Evolutionary conservation across 2,113 vertebrate genomes (phyloP).

Genomic region (Micromys minutus): DNA sequence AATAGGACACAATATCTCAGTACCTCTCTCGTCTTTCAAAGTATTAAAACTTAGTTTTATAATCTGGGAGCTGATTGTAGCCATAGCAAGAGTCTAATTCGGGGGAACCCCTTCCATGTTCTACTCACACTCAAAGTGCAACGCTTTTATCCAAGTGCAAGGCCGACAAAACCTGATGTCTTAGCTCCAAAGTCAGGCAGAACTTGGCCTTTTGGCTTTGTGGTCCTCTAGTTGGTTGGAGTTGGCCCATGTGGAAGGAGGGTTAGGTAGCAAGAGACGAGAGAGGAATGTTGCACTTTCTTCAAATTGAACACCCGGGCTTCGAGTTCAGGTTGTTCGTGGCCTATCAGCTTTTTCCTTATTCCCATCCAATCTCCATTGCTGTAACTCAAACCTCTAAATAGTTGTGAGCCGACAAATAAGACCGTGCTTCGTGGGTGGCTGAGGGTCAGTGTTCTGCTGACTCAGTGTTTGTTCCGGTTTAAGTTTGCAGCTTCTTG

Average conservation of each 20-base stretch:
- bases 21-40: not conserved
- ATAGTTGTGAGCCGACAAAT: not conserved
- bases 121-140: not conserved
- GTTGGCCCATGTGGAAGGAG: not conserved
- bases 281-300: not conserved
- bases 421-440: not conserved
- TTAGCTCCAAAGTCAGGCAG: not conserved
- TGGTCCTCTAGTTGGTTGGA: not conserved
- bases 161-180: not conserved
- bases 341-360: not conserved
- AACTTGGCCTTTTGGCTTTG: not conserved
- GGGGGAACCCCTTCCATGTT: not conserved
- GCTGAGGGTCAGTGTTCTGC: not conserved
- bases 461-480: not conserved
- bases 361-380: not conserved
- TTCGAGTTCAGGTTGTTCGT: not conserved
- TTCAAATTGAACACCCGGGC: not conserved
- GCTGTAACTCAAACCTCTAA: not conserved
- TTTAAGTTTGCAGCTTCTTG: not conserved
- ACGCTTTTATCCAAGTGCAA: not conserved
- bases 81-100: not conserved
- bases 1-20: not conserved
- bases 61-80: not conserved
- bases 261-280: not conserved
- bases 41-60: not conserved